These are phyloP conservation scores for Lasioglossum calceatum DNA, from an alignment of 2,888 invertebrate species.

Conservation along the genomic window DNA sequence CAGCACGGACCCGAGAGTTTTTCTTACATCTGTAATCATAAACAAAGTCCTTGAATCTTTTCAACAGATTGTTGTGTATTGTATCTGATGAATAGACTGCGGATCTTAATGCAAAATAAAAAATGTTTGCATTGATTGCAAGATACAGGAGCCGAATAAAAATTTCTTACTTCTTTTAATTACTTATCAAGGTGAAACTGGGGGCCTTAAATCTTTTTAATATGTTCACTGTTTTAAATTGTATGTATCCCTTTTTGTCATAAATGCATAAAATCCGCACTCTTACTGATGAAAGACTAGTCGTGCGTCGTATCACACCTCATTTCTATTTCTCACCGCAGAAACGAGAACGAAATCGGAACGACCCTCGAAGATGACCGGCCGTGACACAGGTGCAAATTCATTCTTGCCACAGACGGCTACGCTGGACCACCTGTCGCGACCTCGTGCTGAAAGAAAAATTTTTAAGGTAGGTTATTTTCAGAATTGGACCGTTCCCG, in stretches of 20 bases:
- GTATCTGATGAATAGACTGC: no score
- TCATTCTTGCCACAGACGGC: not conserved
- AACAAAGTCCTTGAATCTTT: not conserved
- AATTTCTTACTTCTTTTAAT: no score
- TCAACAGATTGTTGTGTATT: not conserved
- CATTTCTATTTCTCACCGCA: not conserved
- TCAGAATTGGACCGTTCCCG: conserved; percentile 20
- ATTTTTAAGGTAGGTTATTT: conserved; percentile 40
- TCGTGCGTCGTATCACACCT: no score
- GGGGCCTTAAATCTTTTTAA: no score
- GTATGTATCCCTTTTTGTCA: no score
- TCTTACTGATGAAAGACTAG: not conserved
- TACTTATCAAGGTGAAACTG: no score
- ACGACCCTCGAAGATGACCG: not conserved
- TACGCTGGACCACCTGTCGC: conserved; percentile 9
- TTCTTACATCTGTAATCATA: not conserved
- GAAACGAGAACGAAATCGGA: not conserved
- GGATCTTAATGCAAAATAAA: no score
- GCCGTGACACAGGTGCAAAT: conserved; percentile 29
- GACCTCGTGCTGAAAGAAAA: not conserved
- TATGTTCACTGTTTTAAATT: no score
- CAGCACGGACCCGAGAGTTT: no score
- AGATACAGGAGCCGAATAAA: no score
- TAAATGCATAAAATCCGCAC: no score
- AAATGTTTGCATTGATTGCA: no score